Conservation (phyloP, 2,113 vertebrate species). For the Phylloscopus whistleri region DNA sequence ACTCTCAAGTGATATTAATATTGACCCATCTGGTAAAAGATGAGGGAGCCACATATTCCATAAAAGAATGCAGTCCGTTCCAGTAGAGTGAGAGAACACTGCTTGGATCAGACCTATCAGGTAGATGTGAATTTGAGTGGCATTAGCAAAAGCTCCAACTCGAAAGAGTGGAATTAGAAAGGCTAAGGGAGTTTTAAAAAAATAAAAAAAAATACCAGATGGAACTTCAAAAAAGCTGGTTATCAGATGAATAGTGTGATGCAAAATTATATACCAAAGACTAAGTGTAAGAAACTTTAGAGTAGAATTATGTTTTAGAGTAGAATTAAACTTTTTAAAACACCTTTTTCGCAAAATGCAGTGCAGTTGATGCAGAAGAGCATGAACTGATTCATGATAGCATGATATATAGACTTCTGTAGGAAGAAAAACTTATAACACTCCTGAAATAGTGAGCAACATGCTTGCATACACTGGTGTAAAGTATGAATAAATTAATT, state of each 20-base stretch:
- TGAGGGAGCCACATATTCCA: background rate
- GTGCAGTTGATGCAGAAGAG: background rate
- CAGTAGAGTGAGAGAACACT: background rate
- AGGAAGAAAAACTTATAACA: background rate
- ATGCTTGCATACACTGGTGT: background rate
- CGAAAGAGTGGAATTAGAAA: background rate
- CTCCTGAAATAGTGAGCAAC: background rate
- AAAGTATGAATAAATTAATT: background rate
- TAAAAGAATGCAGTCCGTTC: background rate
- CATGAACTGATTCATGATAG: background rate
- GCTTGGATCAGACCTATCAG: background rate
- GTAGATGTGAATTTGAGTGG: background rate
- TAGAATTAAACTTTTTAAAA: background rate
- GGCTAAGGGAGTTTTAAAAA: background rate
- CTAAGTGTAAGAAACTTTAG: background rate
- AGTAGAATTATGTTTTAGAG: background rate
- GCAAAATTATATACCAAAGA: background rate
- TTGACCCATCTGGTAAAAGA: background rate
- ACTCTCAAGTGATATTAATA: background rate
- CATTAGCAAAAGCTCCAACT: background rate
- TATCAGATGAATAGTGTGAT: background rate
- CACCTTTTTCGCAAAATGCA: background rate
- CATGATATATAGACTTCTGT: accelerated
- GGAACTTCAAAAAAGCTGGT: background rate
- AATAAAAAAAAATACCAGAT: background rate